These are phyloP conservation scores for Ormyrus thymus DNA, from an alignment of 2,888 invertebrate genomes.

Conservation along the genomic window DNA sequence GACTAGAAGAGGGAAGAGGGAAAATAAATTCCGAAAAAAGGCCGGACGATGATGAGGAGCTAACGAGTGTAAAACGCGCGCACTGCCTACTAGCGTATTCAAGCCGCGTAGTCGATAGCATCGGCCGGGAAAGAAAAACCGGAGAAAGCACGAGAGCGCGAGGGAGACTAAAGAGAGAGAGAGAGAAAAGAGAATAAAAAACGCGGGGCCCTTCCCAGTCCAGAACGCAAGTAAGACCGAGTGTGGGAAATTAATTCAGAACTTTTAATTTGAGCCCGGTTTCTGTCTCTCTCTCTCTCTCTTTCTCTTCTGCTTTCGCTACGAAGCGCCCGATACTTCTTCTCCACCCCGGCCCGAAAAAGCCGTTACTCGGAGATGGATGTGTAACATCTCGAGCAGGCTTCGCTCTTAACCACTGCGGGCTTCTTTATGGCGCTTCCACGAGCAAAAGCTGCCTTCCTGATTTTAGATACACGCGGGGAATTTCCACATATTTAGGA, in stretches of 20 bases:
- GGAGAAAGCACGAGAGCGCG: background rate
- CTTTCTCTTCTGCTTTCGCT: background rate
- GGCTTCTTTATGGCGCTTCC: background rate
- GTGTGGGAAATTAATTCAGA: constrained; percentile 62
- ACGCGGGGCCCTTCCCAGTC: too few relatives aligned
- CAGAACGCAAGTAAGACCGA: constrained; percentile 23
- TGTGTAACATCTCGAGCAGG: background rate
- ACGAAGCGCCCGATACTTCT: background rate
- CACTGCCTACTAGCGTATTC: constrained; percentile 45
- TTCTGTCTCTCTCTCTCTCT: constrained; percentile 48
- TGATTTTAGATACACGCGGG: background rate
- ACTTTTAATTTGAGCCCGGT: constrained; percentile 60
- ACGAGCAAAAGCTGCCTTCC: background rate
- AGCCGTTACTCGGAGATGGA: background rate
- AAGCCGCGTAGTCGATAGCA: constrained; percentile 60
- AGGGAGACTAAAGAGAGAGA: too few relatives aligned
- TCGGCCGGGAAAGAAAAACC: constrained; percentile 41
- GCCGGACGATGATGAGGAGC: background rate
- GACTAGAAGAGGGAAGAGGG: too few relatives aligned
- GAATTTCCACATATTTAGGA: background rate
- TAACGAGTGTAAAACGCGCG: constrained; percentile 7
- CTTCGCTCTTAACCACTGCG: background rate
- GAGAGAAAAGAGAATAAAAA: too few relatives aligned
- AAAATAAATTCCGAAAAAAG: background rate
- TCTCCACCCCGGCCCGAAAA: background rate